Conservation (phyloP, 2,888 invertebrate genomes). For the Anthoptus insignis region DNA sequence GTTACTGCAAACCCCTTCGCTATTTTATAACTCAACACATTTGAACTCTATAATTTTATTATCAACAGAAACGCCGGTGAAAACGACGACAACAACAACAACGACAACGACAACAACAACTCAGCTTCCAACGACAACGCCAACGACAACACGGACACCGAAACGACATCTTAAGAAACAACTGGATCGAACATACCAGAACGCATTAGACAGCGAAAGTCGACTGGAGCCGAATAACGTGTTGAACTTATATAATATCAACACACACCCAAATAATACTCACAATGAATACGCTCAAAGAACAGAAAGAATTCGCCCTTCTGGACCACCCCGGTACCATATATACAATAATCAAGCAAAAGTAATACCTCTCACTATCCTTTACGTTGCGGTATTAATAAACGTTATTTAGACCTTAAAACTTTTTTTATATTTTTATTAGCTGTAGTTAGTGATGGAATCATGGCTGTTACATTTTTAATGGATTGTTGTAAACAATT, state of each 20-base stretch:
- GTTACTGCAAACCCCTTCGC: not conserved
- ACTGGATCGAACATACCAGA: slow-evolving; percentile 70
- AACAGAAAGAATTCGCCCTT: slow-evolving; percentile 76
- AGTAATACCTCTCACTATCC: slow-evolving; percentile 31
- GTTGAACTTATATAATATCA: slow-evolving; percentile 70
- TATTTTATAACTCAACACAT: not conserved
- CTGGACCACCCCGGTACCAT: slow-evolving; percentile 72
- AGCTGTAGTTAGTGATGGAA: slow-evolving; percentile 75
- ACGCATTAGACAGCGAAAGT: slow-evolving; percentile 71
- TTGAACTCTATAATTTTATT: slow-evolving; percentile 26
- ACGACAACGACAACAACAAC: slow-evolving; percentile 77
- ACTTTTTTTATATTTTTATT: slow-evolving; percentile 48
- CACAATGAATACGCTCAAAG: slow-evolving; percentile 76
- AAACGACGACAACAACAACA: slow-evolving; percentile 73
- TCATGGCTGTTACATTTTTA: slow-evolving; percentile 84
- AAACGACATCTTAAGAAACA: slow-evolving; percentile 77
- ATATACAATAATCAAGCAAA: slow-evolving; percentile 60
- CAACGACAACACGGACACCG: slow-evolving; percentile 65
- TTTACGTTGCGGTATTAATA: slow-evolving; percentile 42
- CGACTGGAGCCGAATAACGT: slow-evolving; percentile 74
- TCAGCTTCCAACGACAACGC: slow-evolving; percentile 64
- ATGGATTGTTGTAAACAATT: slow-evolving; percentile 75
- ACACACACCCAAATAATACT: slow-evolving; percentile 66
- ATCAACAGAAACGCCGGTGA: slow-evolving; percentile 80
- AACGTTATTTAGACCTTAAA: slow-evolving; percentile 51